Evolutionary conservation across 2,113 vertebrate species (phyloP).

Genomic region (Glareola pratincola): DNA sequence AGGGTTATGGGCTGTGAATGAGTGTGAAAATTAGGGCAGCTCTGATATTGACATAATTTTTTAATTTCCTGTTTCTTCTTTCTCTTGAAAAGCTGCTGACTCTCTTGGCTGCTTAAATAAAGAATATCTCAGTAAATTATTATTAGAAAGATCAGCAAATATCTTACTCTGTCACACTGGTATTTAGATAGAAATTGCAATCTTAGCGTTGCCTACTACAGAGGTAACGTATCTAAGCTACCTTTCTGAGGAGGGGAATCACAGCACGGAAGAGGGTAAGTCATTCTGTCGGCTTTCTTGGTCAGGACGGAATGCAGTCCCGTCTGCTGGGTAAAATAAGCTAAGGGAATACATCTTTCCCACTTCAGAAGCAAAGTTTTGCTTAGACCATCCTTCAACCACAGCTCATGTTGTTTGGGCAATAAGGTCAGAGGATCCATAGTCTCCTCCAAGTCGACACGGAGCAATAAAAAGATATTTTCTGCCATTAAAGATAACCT

Average conservation of each 20-base stretch:
- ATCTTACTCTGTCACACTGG: not conserved
- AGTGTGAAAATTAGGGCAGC: not conserved
- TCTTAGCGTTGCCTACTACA: not conserved
- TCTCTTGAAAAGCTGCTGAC: not conserved
- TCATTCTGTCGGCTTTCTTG: not conserved
- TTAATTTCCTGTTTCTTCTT: not conserved
- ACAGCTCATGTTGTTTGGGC: not conserved
- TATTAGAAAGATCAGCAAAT: not conserved
- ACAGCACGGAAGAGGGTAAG: not conserved
- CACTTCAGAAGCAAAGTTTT: constrained; percentile 4
- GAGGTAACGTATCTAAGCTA: not conserved
- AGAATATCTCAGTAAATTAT: not conserved
- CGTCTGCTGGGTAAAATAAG: not conserved
- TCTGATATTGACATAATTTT: not conserved
- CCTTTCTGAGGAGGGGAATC: not conserved
- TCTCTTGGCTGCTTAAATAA: not conserved
- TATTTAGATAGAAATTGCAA: not conserved
- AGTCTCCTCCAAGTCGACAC: not conserved
- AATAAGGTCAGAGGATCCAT: constrained; percentile 8
- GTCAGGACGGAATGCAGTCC: not conserved
- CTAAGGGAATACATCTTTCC: not conserved
- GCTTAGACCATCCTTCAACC: not conserved
- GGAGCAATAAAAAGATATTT: constrained; percentile 18
- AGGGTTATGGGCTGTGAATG: not conserved
- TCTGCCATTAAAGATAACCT: constrained; percentile 24